Base-by-base conservation (phyloP, 2,113 vertebrate species). In the Channa maculata region DNA sequence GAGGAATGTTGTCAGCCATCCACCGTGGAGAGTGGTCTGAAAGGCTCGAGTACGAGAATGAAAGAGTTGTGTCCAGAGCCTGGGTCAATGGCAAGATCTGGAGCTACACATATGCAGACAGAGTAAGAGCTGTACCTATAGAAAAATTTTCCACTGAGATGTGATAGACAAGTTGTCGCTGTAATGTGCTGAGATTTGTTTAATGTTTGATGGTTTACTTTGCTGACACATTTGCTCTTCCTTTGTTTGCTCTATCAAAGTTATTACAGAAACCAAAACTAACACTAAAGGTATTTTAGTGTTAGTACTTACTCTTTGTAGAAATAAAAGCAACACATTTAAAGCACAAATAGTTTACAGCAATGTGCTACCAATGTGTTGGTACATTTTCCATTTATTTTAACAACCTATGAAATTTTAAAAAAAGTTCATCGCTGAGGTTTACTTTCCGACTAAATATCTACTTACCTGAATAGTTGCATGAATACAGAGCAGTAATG, bases 1-100 rank as follows among this genome's bases (percentile, higher is more conserved):
- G 93, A 2, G 98, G 98, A 13, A 88, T 97, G 68, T 88, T 99
- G 89, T 96, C 96, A 0, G 92, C 94, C 77, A 98, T 99, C 85
- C 96, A 98, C 88, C 95, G 98, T 36, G 98, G 98, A 48, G 95
- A 96, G 0, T 99, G 97, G 97, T 96, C 96, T 12, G 97, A 99
- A 87, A 95, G 96, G 85, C 95, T 97, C 89, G 97, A 99, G 79
- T 99, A 99, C 51, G 98, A 99, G 65, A 97, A 94, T 9, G 96
- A 97, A 64, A 95, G 95, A 87, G 96, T 99, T 48, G 85, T 98
- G 82, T 98, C 97, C 83, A 94, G 97, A 86, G 97, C 96, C 11
- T 99, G 98, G 97, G 95, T 97, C 75, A 98, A 98, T 75, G 98
- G 98, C 24, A 99, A 98, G 94, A 99, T 98, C 92, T 99, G 98